Base-by-base conservation (phyloP, 53 echinoderm and acorn worm species). In the Crossaster papposus region DNA sequence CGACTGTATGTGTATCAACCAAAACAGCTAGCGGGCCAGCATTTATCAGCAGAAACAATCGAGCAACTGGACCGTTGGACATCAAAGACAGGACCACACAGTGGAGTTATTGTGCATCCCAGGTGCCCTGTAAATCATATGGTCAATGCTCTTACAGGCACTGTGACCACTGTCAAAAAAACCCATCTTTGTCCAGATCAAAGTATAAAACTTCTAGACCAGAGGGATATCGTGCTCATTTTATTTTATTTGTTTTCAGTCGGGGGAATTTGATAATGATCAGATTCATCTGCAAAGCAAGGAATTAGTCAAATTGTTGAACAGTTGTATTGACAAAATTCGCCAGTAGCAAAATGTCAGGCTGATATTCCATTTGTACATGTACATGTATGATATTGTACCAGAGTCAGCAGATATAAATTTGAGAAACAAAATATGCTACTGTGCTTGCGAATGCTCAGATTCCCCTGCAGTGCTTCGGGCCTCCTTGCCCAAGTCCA, bases 41-140 rank as follows among this genome's bases (percentile, higher is more conserved):
- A 7, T n/a, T 74, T 74, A 74, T 74, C 75, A 74, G 75, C 34
- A 18, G 36, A 32, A 31, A 74, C 36, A 31, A 74, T 74, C 75
- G 75, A 17, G 36, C 36, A 29, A 6, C 75, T 32, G 28, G n/a
- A n/a, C n/a, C n/a, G n/a, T n/a, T n/a, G n/a, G 28, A 68, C 68
- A 68, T 28, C 68, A 0, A 68, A 68, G 68, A 68, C 68, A 5
- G 23, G 68, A 11, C 13, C 14, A 12, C 44, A 44, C 9, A 44
- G 44, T 44, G 44, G 34, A 74, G 11, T 33, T 74, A 35, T 17
- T 33, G 31, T 35, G 36, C 75, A 34, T 74, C 75, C 75, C 75
- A 32, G 75, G 75, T 74, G 75, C 36, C 22, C 32, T 11, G 7
- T 3, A 33, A 29, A 33, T 74, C 36, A 14, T 29, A 35, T 3